Conservation (phyloP, 2,113 vertebrate species). For the Nestor notabilis region DNA sequence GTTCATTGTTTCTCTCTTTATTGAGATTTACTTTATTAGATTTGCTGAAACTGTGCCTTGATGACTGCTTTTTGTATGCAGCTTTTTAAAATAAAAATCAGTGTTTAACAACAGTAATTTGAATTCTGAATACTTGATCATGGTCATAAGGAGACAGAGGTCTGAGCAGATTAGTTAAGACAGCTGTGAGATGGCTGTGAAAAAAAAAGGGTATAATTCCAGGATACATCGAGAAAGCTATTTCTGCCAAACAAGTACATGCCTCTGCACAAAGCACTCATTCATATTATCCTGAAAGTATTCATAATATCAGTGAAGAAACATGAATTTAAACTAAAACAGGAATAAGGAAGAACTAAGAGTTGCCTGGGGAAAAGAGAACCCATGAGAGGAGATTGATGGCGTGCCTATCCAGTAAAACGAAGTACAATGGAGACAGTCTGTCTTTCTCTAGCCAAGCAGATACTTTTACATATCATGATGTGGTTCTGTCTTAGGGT, state of each 20-base stretch:
- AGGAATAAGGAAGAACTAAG: not conserved
- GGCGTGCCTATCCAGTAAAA: not conserved
- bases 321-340: constrained; percentile 22
- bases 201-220: not conserved
- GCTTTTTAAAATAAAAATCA: not conserved
- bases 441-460: not conserved
- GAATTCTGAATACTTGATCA: not conserved
- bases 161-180: not conserved
- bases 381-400: not conserved
- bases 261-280: not conserved
- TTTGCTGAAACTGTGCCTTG: not conserved
- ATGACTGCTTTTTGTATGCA: not conserved
- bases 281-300: not conserved
- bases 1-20: not conserved
- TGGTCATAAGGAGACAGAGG: not conserved
- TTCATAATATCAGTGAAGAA: not conserved
- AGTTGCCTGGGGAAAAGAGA: not conserved
- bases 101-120: not conserved
- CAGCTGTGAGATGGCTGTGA: not conserved
- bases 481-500: not conserved
- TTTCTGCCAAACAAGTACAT: not conserved
- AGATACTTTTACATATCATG: not conserved
- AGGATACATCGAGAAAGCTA: not conserved
- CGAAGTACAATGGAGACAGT: not conserved
- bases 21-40: not conserved